Conservation (phyloP, 2,888 invertebrate species). For the Andrena trimmerana region DNA sequence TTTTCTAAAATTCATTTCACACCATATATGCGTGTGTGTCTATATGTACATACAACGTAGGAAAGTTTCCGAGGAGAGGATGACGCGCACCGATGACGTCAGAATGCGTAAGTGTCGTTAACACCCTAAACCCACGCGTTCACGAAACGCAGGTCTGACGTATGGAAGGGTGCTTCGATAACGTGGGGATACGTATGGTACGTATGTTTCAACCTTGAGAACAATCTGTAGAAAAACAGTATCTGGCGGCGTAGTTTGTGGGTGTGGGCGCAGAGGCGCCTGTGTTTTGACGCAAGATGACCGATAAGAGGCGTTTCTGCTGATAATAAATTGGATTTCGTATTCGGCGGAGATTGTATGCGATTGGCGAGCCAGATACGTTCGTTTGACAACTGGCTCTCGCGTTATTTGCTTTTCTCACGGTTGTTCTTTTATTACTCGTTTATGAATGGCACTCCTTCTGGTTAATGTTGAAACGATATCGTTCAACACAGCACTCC, state of each 20-base stretch:
- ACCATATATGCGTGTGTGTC: no score
- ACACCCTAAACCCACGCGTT: slow-evolving; percentile 37
- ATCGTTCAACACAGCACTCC: no score
- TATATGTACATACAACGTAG: no score
- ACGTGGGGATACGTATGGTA: background rate
- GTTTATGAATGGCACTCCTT: no score
- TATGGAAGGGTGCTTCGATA: background rate
- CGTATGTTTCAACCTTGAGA: background rate
- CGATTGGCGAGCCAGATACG: background rate
- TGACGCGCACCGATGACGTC: slow-evolving; percentile 31
- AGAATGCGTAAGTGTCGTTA: background rate
- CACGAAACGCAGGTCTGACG: background rate
- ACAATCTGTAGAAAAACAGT: background rate
- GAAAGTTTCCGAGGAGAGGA: background rate
- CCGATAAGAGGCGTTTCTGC: background rate
- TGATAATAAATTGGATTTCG: background rate
- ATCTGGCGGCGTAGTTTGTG: background rate
- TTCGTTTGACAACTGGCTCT: no score
- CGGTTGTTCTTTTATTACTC: no score
- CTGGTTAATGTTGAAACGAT: no score
- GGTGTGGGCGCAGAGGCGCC: background rate
- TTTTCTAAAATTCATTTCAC: no score
- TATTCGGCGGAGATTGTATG: background rate
- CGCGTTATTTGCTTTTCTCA: no score
- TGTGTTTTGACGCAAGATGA: background rate